Conservation (phyloP, 2,888 invertebrate genomes). For the Gymnoscelis rufifasciata region DNA sequence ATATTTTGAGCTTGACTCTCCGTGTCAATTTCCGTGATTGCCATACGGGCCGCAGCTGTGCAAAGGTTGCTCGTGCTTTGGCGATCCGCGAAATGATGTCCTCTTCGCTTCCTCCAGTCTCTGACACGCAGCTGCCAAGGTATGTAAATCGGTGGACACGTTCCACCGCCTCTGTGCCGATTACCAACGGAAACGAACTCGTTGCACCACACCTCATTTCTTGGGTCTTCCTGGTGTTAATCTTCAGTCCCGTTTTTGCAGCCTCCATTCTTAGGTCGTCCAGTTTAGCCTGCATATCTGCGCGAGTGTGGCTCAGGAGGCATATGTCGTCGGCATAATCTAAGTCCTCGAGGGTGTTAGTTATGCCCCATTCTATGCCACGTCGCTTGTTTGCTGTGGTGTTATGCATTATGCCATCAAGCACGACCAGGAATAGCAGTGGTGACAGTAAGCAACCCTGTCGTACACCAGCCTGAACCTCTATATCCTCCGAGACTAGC, state of each 20-base stretch:
- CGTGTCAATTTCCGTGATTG: constrained; percentile 10
- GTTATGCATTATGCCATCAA: background rate
- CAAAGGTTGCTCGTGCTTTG: constrained; percentile 9
- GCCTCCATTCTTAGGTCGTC: background rate
- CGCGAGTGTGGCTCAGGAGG: background rate
- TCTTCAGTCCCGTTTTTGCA: background rate
- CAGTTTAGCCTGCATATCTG: background rate
- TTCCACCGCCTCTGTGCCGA: background rate
- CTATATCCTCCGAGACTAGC: background rate
- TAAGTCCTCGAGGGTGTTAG: background rate
- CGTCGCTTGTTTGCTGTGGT: background rate
- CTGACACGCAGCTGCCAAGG: background rate
- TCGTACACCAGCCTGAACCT: background rate
- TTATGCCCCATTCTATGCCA: background rate
- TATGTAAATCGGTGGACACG: background rate
- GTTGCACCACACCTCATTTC: background rate
- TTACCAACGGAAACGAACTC: background rate
- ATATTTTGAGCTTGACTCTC: constrained; percentile 10
- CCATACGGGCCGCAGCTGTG: constrained; percentile 8
- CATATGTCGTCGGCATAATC: background rate
- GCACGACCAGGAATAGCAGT: constrained; percentile 1
- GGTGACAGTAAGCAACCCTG: constrained; percentile 8
- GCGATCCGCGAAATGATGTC: constrained; percentile 8
- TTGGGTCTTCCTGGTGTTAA: background rate
- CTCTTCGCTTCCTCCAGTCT: constrained; percentile 5